Evolutionary conservation across 2,797 vertebrate genomes (phyloP).

Genomic region (Hirundo rustica): DNA sequence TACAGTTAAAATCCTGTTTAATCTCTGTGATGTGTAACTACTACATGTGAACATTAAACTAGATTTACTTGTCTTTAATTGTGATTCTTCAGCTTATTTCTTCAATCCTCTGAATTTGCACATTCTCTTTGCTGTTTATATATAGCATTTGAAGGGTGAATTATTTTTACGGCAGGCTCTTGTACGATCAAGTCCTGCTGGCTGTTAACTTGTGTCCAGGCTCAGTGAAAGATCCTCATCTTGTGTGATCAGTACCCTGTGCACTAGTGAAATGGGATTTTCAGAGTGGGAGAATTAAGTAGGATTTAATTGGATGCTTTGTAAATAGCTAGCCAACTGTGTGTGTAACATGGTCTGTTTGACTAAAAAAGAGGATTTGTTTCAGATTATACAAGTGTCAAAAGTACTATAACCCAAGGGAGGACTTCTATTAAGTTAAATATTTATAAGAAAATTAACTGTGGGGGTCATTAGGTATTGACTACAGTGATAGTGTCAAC

Average conservation of each 20-base stretch:
- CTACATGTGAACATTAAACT: constrained; percentile 83
- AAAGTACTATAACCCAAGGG: constrained; percentile 71
- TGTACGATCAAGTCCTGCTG: neutral
- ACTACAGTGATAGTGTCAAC: constrained; percentile 38
- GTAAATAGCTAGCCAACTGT: constrained; percentile 77
- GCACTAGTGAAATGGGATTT: constrained; percentile 63
- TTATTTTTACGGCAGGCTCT: neutral
- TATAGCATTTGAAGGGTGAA: neutral
- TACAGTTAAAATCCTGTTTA: constrained; percentile 76
- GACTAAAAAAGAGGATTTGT: constrained; percentile 76
- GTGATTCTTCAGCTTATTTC: constrained; percentile 79
- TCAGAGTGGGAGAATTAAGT: constrained; percentile 75
- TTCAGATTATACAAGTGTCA: constrained; percentile 74
- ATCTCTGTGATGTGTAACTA: constrained; percentile 81
- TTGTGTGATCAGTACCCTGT: constrained; percentile 58
- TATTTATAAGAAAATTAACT: constrained; percentile 72
- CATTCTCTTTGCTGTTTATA: neutral
- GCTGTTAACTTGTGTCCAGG: neutral
- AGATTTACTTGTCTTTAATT: constrained; percentile 77
- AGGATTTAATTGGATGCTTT: constrained; percentile 81
- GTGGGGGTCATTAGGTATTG: constrained; percentile 35
- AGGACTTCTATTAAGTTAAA: constrained; percentile 68
- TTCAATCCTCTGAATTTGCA: constrained; percentile 56
- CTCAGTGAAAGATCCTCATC: constrained; percentile 46
- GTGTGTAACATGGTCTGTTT: constrained; percentile 71